Conservation (phyloP, 2,888 invertebrate species). For the Torymus aiolomorphi region DNA sequence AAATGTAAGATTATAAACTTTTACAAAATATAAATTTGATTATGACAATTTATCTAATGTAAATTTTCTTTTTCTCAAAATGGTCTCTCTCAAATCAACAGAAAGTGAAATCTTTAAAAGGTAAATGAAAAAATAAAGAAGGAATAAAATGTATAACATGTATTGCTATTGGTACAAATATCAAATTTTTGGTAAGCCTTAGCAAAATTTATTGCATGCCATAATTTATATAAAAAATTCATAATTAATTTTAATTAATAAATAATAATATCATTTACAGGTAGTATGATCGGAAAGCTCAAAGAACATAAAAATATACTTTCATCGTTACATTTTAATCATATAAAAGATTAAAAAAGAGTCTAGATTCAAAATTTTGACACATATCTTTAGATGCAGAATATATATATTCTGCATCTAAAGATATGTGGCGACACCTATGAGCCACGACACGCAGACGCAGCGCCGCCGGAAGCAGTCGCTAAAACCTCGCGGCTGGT, state of each 20-base stretch:
- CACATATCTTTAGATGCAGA: too few species aligned
- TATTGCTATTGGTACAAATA: constrained; percentile 79
- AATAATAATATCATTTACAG: constrained; percentile 69
- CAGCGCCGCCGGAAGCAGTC: too few species aligned
- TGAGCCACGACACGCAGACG: too few species aligned
- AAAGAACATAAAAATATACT: constrained; percentile 89
- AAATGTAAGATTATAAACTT: constrained; percentile 81
- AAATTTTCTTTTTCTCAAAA: constrained; percentile 56
- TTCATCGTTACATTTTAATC: constrained; percentile 85
- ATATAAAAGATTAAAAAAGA: constrained; percentile 89
- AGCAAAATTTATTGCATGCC: too few species aligned
- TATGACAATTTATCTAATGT: constrained; percentile 21
- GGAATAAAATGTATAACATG: constrained; percentile 69
- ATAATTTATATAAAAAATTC: neutral
- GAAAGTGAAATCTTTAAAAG: constrained; percentile 77
- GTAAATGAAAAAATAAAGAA: constrained; percentile 67
- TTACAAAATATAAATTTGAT: constrained; percentile 14
- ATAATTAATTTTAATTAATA: neutral
- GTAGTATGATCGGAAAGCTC: too few species aligned
- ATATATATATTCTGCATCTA: constrained; percentile 89
- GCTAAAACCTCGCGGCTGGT: too few species aligned
- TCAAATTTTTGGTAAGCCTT: constrained; percentile 86
- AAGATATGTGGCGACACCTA: too few species aligned
- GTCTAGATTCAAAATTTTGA: constrained; percentile 89
- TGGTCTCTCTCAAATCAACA: constrained; percentile 81